phyloP scores from a whole-genome alignment of 2,113 vertebrate species.

The Arenaria interpres region DNA sequence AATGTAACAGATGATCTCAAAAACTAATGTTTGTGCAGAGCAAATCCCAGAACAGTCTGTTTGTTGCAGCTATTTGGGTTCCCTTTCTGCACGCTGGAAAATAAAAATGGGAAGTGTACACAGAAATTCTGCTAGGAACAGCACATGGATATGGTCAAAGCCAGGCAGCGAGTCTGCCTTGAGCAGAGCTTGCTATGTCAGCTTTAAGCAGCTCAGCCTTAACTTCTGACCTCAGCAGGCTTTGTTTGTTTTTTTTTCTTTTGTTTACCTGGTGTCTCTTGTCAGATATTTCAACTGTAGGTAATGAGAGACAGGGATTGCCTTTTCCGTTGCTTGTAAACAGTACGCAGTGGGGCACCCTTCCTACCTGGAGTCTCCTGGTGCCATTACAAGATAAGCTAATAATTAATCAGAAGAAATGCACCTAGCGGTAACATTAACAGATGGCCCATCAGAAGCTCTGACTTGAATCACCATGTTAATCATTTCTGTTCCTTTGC shows the following conservation, averaged over 20 bases:
- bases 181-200: neutral
- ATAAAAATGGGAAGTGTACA: neutral
- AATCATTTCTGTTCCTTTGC: neutral
- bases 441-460: neutral
- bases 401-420: slow-evolving; percentile 19
- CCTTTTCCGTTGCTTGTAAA: neutral
- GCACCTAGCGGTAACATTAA: neutral
- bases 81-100: neutral
- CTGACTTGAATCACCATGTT: neutral
- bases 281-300: neutral
- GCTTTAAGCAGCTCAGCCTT: neutral
- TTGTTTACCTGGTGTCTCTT: neutral
- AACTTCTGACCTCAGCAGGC: neutral
- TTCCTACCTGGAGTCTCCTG: neutral
- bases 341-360: neutral
- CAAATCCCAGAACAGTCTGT: neutral
- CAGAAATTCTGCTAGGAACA: neutral
- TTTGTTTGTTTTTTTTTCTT: neutral
- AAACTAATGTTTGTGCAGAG: neutral
- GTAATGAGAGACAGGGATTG: neutral
- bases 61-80: neutral
- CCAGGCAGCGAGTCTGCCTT: rapidly evolving
- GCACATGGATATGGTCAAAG: neutral
- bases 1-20: neutral
- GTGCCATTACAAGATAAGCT: neutral